phyloP scores from a whole-genome alignment of 2,888 invertebrate genomes.

The Phaonia tiefii region DNA sequence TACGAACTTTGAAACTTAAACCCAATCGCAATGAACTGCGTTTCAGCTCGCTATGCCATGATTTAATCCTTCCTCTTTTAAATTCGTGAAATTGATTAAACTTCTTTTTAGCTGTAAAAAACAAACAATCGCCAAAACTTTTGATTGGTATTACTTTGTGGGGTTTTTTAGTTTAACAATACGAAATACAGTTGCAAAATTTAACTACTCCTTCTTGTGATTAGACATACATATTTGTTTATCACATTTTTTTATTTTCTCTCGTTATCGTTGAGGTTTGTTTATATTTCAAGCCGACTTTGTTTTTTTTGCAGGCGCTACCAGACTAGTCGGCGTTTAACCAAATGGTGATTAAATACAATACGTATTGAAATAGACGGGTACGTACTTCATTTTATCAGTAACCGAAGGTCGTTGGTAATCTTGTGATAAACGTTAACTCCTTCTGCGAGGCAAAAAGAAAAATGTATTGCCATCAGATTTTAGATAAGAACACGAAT shows the following conservation, averaged over 20 bases:
- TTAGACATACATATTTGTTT: slow-evolving; percentile 52
- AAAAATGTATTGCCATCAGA: slow-evolving; percentile 13
- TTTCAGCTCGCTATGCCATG: no score
- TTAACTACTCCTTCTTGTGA: slow-evolving; percentile 52
- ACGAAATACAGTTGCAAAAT: slow-evolving; percentile 47
- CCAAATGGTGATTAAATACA: slow-evolving; percentile 57
- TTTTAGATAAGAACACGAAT: neutral
- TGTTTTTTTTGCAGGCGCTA: slow-evolving; percentile 64
- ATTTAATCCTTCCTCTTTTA: no score
- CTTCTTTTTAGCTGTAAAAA: no score
- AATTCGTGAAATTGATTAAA: no score
- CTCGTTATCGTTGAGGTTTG: slow-evolving; percentile 67
- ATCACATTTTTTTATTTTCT: slow-evolving; percentile 56
- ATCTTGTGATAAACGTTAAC: slow-evolving; percentile 64
- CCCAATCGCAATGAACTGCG: neutral
- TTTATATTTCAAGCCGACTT: slow-evolving; percentile 50
- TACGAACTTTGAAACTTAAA: no score
- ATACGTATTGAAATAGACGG: slow-evolving; percentile 33
- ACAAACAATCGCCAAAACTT: no score
- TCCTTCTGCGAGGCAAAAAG: neutral
- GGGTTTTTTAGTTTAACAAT: no score
- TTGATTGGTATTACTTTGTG: no score
- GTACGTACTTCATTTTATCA: slow-evolving; percentile 64
- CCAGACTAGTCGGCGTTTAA: slow-evolving; percentile 68
- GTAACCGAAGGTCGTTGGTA: slow-evolving; percentile 66